Evolutionary conservation across 1,140 invertebrate species (phyloP), one percentile per base, ranked within the genome.

Genomic region (Drosophila parvula): DNA sequence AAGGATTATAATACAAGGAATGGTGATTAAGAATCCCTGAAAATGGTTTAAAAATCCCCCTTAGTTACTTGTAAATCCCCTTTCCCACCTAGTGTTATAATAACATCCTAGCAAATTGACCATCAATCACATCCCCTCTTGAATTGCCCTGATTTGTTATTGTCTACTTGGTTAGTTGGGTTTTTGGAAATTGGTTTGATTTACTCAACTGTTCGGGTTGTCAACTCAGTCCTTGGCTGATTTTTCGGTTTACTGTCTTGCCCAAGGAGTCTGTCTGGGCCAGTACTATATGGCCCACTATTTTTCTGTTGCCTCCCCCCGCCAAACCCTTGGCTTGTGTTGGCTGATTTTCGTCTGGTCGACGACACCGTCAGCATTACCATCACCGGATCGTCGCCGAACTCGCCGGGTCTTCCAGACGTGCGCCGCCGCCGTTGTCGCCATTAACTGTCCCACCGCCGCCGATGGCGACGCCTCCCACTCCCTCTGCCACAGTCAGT

Each of bases 361-460:
- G 82, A 86, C 82, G 79, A 86, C 82, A 75, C 65, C 76, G 60
- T 40, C 51, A 48, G 36, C 68, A 70, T 70, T 70, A 36, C 65
- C 68, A 58, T 41, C 68, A 50, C 34, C 65, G 65, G 40, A 67
- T 69, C 65, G 65, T 69, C 65, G 65, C 61, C 65, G 47, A 69
- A 67, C 61, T 69, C 47, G 53, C 30, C 30, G 65, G 65, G 61
- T 53, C 68, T 71, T 70, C 69, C 79, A 86, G 79, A 86, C 79
- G 74, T 79, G 74, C 64, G 79, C 65, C 65, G 82, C 61, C 79
- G 74, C 56, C 51, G 81, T 74, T 75, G 78, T 78, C 79, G 79
- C 82, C 78, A 75, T 82, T 82, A 81, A 81, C 79, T 76, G 74
- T 76, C 62, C 74, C 61, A 22, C 1, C 22, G 57, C 47, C 64